Evolutionary conservation across 2,113 vertebrate species (phyloP).

Genomic region (Ovis canadensis): DNA sequence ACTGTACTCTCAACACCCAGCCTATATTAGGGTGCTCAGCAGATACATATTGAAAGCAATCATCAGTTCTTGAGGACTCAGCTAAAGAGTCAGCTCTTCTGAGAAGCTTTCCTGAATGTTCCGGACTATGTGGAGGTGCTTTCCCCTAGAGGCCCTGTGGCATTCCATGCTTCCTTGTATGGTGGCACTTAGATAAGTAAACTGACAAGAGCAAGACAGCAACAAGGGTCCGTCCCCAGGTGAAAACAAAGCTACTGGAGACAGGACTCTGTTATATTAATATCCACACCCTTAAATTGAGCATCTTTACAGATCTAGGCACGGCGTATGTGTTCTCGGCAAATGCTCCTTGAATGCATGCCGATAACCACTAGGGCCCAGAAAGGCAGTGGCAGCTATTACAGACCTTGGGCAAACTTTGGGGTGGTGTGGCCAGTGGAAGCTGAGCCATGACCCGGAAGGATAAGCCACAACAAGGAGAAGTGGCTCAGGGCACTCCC

Average conservation of each 20-base stretch:
- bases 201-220: background rate
- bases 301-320: background rate
- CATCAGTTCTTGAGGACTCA: background rate
- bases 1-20: background rate
- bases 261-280: background rate
- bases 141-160: background rate
- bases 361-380: too few species aligned
- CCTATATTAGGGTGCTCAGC: background rate
- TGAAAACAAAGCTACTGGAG: background rate
- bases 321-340: background rate
- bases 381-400: background rate
- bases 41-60: background rate
- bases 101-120: background rate
- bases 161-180: too few species aligned
- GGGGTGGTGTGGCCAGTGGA: background rate
- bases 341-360: background rate
- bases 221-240: fast-evolving
- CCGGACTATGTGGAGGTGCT: background rate
- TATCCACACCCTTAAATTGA: background rate
- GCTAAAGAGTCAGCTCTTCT: background rate
- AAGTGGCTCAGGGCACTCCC: background rate
- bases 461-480: background rate
- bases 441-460: background rate
- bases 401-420: background rate
- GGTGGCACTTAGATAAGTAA: background rate